Evolutionary conservation across 30 jellyfish, hydroid and myxozoan genomes (phyloP), one percentile per base, ranked within the genome.

Genomic region (Aurelia sp.): DNA sequence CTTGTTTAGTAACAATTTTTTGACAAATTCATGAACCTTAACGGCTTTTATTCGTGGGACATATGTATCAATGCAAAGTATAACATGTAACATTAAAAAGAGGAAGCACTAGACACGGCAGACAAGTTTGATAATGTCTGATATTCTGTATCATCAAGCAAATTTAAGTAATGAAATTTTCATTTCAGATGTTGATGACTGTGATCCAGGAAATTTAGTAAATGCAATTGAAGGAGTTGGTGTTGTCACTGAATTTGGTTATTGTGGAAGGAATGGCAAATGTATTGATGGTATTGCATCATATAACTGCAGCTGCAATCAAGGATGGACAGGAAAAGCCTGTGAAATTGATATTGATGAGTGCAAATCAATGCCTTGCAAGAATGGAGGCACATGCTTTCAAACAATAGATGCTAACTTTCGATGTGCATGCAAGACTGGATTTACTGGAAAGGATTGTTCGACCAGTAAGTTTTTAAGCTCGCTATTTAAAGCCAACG

Each of bases 211-310:
- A 15, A 82, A 75, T 58, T 47, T 13, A 15, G 91, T 17, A 27
- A 63, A 80, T 24, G 41, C 76, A 1, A 71, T 85, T 18, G 97
- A 93, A 31, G 93, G 97, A 8, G 52, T 7, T 22, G 76, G 67
- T 4, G 71, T 50, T 40, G 69, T 93, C 10, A 93, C 97, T 13
- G 85, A 96, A 50, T 81, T 55, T 53, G 98, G 98, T 4, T 69
- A 71, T 53, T 93, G 98, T 65, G 98, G 98, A 40, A 69, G 77
- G 63, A 24, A 82, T 78, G 98, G 98, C 10, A 65, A 52, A 66
- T 93, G 98, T 74, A 64, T 87, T 38, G 97, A 93, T 77, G 97
- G 97, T 6, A 77, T 93, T 40, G 91, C 90, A 20, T 66, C 93
- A 8, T 87, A 67, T 61, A 60, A 60, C 58, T 93, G 98, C 80